A percentile compares a stretch with the other conserved stretches of the same genome.
Conservation (phyloP, 2,888 invertebrate genomes). For the Pachymerium ferrugineum region DNA sequence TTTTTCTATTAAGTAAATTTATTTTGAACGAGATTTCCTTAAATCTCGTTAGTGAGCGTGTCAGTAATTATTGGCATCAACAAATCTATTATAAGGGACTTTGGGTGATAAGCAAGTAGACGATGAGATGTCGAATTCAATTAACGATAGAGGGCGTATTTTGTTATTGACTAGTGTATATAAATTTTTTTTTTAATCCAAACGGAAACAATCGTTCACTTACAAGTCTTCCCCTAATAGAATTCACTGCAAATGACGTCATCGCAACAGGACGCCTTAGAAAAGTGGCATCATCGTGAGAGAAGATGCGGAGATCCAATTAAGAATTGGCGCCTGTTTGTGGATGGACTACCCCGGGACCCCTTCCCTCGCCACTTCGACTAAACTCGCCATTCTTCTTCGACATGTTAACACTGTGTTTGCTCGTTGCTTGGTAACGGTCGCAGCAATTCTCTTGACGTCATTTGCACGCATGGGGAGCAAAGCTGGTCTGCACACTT, state of each 20-base stretch:
- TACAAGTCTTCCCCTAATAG: too few species aligned
- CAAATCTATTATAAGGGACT: not conserved
- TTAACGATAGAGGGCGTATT: too few species aligned
- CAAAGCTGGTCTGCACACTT: conserved; percentile 23
- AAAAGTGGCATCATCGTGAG: conserved; percentile 1
- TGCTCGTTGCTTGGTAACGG: not conserved
- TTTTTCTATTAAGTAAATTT: not conserved
- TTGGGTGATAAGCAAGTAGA: not conserved
- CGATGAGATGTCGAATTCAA: too few species aligned
- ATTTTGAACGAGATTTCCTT: not conserved
- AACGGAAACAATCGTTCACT: not conserved
- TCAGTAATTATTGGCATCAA: not conserved
- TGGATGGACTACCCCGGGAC: not conserved
- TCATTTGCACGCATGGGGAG: conserved; percentile 5
- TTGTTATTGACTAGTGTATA: too few species aligned
- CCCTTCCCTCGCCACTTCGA: too few species aligned
- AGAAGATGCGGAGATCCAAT: conserved; percentile 22
- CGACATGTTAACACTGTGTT: conserved; percentile 15
- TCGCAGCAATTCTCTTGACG: conserved; percentile 21
- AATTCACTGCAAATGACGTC: not conserved
- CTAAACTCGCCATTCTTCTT: not conserved
- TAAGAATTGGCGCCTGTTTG: conserved; percentile 24
- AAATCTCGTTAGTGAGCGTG: not conserved
- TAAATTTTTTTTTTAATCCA: not conserved
- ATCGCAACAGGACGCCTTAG: not conserved